Evolutionary conservation across 2,113 vertebrate genomes (phyloP).

Genomic region (Scomber japonicus): DNA sequence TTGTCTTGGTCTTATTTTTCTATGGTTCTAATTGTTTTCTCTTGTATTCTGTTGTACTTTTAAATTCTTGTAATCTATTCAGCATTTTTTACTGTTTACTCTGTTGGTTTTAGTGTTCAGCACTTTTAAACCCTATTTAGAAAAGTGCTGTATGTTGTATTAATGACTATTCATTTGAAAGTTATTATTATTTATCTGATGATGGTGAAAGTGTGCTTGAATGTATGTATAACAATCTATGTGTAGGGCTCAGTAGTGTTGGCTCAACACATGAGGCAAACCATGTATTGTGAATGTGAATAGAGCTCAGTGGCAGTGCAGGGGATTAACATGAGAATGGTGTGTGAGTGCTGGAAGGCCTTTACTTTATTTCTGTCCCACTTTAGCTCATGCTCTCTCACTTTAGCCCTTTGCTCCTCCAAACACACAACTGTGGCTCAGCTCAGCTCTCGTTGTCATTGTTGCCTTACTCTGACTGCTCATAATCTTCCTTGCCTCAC

Average conservation of each 20-base stretch:
- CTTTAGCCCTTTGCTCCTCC: slow-evolving; percentile 19
- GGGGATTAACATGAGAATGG: slow-evolving; percentile 80
- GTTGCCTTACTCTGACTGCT: background rate
- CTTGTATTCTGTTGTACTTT: no score
- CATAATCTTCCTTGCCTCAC: background rate
- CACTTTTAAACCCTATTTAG: no score
- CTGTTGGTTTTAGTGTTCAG: no score
- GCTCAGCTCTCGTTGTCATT: background rate
- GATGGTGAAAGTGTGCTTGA: background rate
- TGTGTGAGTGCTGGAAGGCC: slow-evolving; percentile 48
- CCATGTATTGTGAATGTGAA: slow-evolving; percentile 56
- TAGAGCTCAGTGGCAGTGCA: slow-evolving; percentile 9
- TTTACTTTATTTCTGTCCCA: slow-evolving; percentile 44
- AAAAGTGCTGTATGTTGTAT: no score
- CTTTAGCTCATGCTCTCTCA: slow-evolving; percentile 33
- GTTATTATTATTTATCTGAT: no score
- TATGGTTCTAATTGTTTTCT: no score
- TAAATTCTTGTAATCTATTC: no score
- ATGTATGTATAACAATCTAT: background rate
- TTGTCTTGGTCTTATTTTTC: no score
- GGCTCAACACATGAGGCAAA: slow-evolving; percentile 37
- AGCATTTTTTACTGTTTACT: no score
- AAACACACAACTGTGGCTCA: slow-evolving; percentile 29
- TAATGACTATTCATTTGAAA: no score
- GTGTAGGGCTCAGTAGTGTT: slow-evolving; percentile 3